Conservation (phyloP, 2,888 invertebrate species). For the Drosophila nigritarsus region DNA sequence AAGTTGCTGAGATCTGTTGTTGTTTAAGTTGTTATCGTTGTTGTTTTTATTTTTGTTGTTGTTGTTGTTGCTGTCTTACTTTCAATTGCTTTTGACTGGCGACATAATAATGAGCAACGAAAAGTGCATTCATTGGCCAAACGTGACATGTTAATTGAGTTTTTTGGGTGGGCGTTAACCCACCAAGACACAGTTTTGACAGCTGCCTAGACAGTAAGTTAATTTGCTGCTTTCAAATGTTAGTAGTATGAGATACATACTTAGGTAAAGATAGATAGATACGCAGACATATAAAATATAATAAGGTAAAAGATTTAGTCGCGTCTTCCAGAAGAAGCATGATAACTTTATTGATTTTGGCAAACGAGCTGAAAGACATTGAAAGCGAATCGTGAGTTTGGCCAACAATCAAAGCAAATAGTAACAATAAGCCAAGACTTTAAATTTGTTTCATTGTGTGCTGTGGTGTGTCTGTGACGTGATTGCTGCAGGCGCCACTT, state of each 20-base stretch:
- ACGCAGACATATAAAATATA: slow-evolving; percentile 13
- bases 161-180: slow-evolving; percentile 70
- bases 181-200: slow-evolving; percentile 61
- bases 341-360: slow-evolving; percentile 77
- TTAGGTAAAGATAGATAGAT: background rate
- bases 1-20: slow-evolving; percentile 56
- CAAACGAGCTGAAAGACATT: slow-evolving; percentile 74
- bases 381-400: slow-evolving; percentile 74
- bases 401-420: slow-evolving; percentile 72
- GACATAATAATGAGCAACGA: slow-evolving; percentile 76
- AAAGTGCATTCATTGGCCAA: slow-evolving; percentile 74
- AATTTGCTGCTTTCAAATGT: slow-evolving; percentile 69
- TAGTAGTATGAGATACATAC: slow-evolving; percentile 2
- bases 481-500: slow-evolving; percentile 82
- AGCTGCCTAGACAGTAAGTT: slow-evolving; percentile 59
- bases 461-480: slow-evolving; percentile 80
- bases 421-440: slow-evolving; percentile 64
- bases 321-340: slow-evolving; percentile 59
- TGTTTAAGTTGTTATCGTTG: slow-evolving; percentile 33
- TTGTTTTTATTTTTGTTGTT: slow-evolving; percentile 22
- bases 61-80: slow-evolving; percentile 58
- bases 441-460: slow-evolving; percentile 37
- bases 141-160: slow-evolving; percentile 78
- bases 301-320: slow-evolving; percentile 40
- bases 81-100: slow-evolving; percentile 79